Percentiles rank a stretch among this genome's conserved stretches.
These are phyloP conservation scores for Anoplopoma fimbria DNA, from an alignment of 2,113 vertebrate genomes.

Conservation along the genomic window DNA sequence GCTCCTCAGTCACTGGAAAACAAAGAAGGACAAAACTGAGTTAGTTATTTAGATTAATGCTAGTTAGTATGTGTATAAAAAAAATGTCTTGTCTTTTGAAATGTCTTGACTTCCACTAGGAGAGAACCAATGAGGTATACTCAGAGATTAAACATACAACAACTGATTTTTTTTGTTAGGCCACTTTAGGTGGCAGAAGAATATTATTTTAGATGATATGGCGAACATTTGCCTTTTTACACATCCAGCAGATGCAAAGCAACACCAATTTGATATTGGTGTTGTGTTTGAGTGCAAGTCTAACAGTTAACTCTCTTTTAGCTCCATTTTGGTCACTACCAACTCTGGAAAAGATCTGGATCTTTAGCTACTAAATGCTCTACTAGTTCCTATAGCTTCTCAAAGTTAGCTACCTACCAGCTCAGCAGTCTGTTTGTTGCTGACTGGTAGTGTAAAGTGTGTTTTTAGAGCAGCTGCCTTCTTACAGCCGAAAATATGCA, in stretches of 20 bases:
- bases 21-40: conserved; percentile 23
- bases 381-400: too few relatives aligned
- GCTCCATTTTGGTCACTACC: neutral
- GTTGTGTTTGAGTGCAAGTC: neutral
- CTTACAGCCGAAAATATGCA: too few relatives aligned
- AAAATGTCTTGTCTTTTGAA: neutral
- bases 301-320: neutral
- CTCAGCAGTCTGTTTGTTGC: neutral
- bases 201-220: neutral
- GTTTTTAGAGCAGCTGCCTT: neutral
- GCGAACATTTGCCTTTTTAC: neutral
- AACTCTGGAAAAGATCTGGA: neutral
- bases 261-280: neutral
- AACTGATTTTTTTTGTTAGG: neutral
- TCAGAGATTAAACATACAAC: neutral
- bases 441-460: neutral
- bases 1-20: conserved; percentile 75
- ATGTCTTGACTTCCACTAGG: neutral
- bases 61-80: neutral
- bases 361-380: conserved; percentile 1
- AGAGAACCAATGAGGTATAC: neutral
- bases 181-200: neutral
- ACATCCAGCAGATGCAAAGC: neutral
- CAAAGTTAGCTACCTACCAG: too few relatives aligned
- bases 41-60: neutral